Percentiles rank a stretch among this genome's conserved stretches.
Conservation (phyloP, 2,888 invertebrate species). For the Apamea monoglypha region DNA sequence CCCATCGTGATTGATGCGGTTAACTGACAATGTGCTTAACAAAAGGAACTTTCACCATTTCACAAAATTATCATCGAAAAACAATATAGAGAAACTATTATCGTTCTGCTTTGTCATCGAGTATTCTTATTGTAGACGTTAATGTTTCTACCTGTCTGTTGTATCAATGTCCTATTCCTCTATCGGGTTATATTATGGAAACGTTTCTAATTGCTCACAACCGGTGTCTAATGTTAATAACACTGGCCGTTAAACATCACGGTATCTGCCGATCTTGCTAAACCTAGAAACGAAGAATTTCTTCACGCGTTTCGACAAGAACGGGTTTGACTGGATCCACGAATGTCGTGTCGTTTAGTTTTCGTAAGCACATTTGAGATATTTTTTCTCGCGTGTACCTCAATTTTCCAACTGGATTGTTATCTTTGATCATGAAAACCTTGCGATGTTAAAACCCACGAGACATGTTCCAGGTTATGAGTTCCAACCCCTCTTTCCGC, state of each 20-base stretch:
- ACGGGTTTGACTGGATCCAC: conserved; percentile 63
- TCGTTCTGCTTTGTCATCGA: conserved; percentile 36
- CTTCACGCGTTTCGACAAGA: conserved; percentile 63
- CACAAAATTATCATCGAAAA: conserved; percentile 48
- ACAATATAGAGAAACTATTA: conserved; percentile 48
- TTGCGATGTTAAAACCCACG: conserved; percentile 42
- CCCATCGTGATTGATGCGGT: conserved; percentile 70
- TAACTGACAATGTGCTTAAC: conserved; percentile 59
- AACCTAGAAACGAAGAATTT: conserved; percentile 65
- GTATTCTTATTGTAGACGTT: conserved; percentile 20
- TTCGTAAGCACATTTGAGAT: conserved; percentile 56
- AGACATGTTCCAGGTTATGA: conserved; percentile 64
- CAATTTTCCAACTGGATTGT: conserved; percentile 44
- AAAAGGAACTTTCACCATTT: conserved; percentile 68
- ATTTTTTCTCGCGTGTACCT: conserved; percentile 34
- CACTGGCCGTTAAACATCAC: conserved; percentile 55
- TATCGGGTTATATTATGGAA: conserved; percentile 55
- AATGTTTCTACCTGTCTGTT: conserved; percentile 16
- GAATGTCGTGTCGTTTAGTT: conserved; percentile 59
- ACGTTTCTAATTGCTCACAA: conserved; percentile 60
- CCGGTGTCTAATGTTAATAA: conserved; percentile 58
- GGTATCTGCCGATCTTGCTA: conserved; percentile 53
- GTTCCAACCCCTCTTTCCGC: conserved; percentile 70
- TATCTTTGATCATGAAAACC: conserved; percentile 47
- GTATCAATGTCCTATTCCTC: conserved; percentile 24